Evolutionary conservation across 1,140 invertebrate genomes (phyloP).

Genomic region (Macrostomum lignano): DNA sequence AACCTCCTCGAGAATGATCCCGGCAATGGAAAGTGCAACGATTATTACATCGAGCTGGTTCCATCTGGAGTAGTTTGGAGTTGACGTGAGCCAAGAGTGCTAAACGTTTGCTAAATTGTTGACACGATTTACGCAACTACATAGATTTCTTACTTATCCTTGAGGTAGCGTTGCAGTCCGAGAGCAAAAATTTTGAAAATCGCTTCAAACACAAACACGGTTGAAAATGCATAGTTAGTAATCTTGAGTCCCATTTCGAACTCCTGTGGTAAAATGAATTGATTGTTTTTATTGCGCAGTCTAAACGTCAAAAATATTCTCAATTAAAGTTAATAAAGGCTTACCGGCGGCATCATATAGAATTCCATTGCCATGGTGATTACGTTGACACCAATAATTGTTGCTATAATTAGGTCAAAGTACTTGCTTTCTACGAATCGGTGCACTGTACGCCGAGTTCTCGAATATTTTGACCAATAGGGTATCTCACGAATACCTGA

Average conservation of each 20-base stretch:
- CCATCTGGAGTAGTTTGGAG: slow-evolving; percentile 55
- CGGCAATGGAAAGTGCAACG: slow-evolving; percentile 77
- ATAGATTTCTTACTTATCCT: slow-evolving; percentile 45
- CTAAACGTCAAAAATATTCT: slow-evolving; percentile 2
- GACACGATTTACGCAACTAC: neutral
- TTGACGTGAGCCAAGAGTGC: too few relatives aligned
- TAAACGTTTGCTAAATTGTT: neutral
- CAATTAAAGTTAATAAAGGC: slow-evolving; percentile 8
- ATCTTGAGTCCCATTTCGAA: slow-evolving; percentile 75
- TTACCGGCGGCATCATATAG: slow-evolving; percentile 74
- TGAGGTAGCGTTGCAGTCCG: slow-evolving; percentile 61
- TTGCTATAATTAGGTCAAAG: slow-evolving; percentile 90
- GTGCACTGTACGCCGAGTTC: slow-evolving; percentile 59
- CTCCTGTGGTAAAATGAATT: slow-evolving; percentile 31
- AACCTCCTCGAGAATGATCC: slow-evolving; percentile 86
- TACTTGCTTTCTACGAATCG: slow-evolving; percentile 93
- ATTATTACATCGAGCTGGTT: slow-evolving; percentile 89
- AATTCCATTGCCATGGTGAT: slow-evolving; percentile 99
- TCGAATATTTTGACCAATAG: slow-evolving; percentile 71
- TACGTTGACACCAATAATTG: slow-evolving; percentile 89
- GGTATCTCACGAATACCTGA: too few relatives aligned
- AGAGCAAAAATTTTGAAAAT: slow-evolving; percentile 77
- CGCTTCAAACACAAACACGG: slow-evolving; percentile 85
- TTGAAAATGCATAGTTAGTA: slow-evolving; percentile 97
- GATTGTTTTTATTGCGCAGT: neutral